Conservation (phyloP, 2,113 vertebrate genomes). For the Festucalex cinctus region DNA sequence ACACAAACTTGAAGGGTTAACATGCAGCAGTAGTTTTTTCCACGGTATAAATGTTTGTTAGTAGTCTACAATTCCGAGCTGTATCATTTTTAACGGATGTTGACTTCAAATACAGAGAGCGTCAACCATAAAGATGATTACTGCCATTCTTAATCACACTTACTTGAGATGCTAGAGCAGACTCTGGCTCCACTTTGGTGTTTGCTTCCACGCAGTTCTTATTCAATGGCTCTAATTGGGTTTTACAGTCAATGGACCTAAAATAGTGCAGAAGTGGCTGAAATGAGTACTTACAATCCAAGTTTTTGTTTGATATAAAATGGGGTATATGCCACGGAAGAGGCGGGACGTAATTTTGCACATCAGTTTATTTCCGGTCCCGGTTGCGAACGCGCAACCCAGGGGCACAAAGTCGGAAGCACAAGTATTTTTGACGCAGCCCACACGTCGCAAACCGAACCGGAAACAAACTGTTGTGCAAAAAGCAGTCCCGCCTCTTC, state of each 20-base stretch:
- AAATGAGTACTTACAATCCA: neutral
- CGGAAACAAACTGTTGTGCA: no score
- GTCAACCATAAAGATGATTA: conserved; percentile 29
- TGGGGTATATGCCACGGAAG: no score
- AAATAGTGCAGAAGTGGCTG: conserved; percentile 3
- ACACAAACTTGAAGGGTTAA: conserved; percentile 21
- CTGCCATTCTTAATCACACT: conserved; percentile 37
- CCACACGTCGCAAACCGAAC: no score
- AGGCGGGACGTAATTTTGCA: no score
- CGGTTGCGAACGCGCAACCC: no score
- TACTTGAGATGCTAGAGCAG: conserved; percentile 84
- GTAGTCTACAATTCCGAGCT: neutral
- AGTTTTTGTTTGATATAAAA: neutral
- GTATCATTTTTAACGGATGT: conserved; percentile 12
- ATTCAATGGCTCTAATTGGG: conserved; percentile 76
- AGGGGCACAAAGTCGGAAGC: no score
- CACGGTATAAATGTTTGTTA: neutral
- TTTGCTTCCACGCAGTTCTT: conserved; percentile 81
- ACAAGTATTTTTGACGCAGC: no score
- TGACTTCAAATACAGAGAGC: conserved; percentile 19
- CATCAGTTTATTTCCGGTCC: no score
- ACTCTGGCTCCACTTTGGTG: conserved; percentile 81
- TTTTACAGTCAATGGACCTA: conserved; percentile 88
- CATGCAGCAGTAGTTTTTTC: conserved; percentile 15
- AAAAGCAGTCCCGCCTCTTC: no score